Evolutionary conservation across 2,888 invertebrate species (phyloP).

Genomic region (Drosophila basisetae): DNA sequence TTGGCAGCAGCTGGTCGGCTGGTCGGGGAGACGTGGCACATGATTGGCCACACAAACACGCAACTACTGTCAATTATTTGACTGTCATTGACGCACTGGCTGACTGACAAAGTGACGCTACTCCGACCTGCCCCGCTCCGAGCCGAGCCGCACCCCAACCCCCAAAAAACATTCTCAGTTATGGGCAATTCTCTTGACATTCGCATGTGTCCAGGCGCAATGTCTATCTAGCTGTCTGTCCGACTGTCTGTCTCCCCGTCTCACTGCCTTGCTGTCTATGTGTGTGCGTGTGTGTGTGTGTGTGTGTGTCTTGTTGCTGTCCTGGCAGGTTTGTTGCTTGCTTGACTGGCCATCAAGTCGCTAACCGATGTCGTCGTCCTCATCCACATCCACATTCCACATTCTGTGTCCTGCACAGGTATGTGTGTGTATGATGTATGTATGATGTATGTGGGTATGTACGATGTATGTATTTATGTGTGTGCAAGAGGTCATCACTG

Average conservation of each 20-base stretch:
- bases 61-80: conserved; percentile 83
- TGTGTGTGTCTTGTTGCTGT: conserved; percentile 46
- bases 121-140: not conserved
- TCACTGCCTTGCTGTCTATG: conserved; percentile 4
- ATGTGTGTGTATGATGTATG: conserved; percentile 30
- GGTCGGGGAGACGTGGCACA: conserved; percentile 45
- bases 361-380: conserved; percentile 67
- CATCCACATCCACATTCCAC: conserved; percentile 16
- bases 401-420: conserved; percentile 51
- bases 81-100: conserved; percentile 80
- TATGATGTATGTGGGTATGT: not conserved
- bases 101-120: conserved; percentile 64
- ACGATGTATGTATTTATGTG: not conserved
- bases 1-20: conserved; percentile 56
- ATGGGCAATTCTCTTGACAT: conserved; percentile 78
- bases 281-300: conserved; percentile 18
- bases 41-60: conserved; percentile 82
- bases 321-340: conserved; percentile 65
- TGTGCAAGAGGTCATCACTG: conserved; percentile 53
- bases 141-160: not conserved
- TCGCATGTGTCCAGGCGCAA: conserved; percentile 60
- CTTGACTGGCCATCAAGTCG: conserved; percentile 78
- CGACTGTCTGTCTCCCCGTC: conserved; percentile 2
- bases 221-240: conserved; percentile 45
- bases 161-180: conserved; percentile 38